Evolutionary conservation across 2,888 invertebrate genomes (phyloP), one percentile per base, ranked within the genome.

Genomic region (Hypselothyrea guttata): DNA sequence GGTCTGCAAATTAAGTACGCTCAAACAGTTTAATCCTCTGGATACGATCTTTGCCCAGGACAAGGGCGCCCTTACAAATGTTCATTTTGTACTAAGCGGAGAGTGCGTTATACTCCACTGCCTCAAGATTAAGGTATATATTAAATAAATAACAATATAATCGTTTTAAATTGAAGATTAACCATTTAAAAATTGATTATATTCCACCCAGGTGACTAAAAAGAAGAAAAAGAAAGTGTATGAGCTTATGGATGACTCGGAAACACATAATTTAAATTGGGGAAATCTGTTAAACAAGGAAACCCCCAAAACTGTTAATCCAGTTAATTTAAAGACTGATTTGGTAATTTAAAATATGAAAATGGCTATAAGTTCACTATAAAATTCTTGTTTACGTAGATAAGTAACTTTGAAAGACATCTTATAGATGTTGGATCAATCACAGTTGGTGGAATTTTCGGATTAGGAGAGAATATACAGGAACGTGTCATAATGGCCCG

Each of bases 391-490:
- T 22, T 22, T n/a, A n/a, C 22, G 5, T 42, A 63, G 65, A 2
- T 0, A 4, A 12, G 37, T 0, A 56, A 56, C 7, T 11, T 61
- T 4, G 87, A 89, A 52, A 87, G 78, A 34, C 88, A 84, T 47
- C 90, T 90, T 13, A 87, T 89, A 31, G 89, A 89, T 59, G 88
- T 89, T 16, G 90, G 90, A 3, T 83, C 86, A 0, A 45, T 89
- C 0, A 82, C 85, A 8, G 86, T 77, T 65, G 90, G 90, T 8
- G 86, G 87, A 0, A 86, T 90, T 67, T 95, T 95, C 72, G 94
- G 94, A 3, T 91, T 95, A 35, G 95, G 95, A 0, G 95, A 95
- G 86, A 91, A 92, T 57, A 92, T 93, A 91, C 89, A 91, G 1
- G 92, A 94, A 84, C 92, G 95, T 9, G 91, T 94, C 4, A 92